These are phyloP conservation scores for Numenius arquata DNA, from an alignment of 2,113 vertebrate species.

Conservation along the genomic window DNA sequence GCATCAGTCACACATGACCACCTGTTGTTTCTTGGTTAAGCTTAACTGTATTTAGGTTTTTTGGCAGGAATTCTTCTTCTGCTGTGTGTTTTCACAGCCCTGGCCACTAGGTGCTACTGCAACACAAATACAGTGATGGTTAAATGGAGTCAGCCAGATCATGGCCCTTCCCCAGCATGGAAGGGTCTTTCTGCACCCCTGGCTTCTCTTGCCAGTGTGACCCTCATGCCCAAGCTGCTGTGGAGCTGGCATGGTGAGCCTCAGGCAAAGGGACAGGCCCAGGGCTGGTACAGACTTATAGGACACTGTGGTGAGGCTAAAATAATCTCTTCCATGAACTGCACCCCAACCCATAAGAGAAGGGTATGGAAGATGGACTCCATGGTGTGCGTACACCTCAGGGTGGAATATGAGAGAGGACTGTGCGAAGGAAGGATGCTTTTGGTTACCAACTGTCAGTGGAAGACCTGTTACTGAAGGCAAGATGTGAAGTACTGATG, in stretches of 20 bases:
- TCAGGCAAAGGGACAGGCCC: neutral
- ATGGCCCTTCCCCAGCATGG: neutral
- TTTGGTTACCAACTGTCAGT: accelerated
- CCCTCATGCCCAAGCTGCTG: neutral
- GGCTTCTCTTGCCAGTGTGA: neutral
- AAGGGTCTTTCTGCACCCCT: neutral
- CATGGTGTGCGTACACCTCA: neutral
- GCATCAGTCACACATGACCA: constrained; percentile 10
- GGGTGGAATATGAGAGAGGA: neutral
- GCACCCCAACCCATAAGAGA: neutral
- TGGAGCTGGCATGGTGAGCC: neutral
- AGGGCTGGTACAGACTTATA: neutral
- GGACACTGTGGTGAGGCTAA: neutral
- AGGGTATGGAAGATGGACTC: neutral
- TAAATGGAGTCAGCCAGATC: neutral
- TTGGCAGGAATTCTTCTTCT: neutral
- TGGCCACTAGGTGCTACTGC: constrained; percentile 67
- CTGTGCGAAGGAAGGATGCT: neutral
- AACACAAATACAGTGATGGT: constrained; percentile 32
- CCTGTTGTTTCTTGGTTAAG: constrained; percentile 51
- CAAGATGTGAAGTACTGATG: neutral
- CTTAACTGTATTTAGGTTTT: neutral
- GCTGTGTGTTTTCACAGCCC: constrained; percentile 29
- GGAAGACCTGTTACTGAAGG: neutral
- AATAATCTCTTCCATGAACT: neutral